Conservation (phyloP, 2,113 vertebrate genomes). For the Peucedramus taeniatus region DNA sequence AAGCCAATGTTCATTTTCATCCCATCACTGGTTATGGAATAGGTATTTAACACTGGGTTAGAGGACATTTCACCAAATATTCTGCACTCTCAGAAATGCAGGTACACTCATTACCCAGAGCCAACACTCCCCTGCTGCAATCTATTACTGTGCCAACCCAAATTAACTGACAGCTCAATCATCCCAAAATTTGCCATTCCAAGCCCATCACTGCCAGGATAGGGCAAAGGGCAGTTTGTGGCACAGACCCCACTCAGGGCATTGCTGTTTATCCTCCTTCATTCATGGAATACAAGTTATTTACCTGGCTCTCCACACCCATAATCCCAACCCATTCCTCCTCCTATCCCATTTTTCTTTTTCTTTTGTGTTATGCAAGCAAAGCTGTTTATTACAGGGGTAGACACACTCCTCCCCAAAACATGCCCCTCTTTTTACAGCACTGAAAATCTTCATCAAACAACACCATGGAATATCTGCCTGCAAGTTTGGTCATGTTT, state of each 20-base stretch:
- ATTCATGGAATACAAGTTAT: not conserved
- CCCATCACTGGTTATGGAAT: not conserved
- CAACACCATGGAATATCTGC: not conserved
- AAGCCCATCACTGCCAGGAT: not conserved
- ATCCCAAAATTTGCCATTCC: not conserved
- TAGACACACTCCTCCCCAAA: not conserved
- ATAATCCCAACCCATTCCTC: not conserved
- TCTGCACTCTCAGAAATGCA: not conserved
- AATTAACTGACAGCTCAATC: not conserved
- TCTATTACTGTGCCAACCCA: not conserved
- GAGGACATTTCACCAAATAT: not conserved
- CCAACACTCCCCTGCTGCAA: not conserved
- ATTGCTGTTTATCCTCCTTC: not conserved
- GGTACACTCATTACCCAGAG: not conserved
- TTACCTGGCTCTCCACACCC: not conserved
- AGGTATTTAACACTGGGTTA: not conserved
- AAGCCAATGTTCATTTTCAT: not conserved
- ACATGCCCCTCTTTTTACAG: not conserved
- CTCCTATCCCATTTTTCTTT: not conserved
- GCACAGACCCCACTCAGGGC: not conserved
- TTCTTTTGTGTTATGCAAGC: not conserved
- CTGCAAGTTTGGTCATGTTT: not conserved
- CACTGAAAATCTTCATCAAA: not conserved
- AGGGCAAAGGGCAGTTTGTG: not conserved
- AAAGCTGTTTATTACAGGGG: not conserved